These are phyloP conservation scores for Penaeus monodon DNA, from an alignment of 2,888 invertebrate species.

Conservation along the genomic window DNA sequence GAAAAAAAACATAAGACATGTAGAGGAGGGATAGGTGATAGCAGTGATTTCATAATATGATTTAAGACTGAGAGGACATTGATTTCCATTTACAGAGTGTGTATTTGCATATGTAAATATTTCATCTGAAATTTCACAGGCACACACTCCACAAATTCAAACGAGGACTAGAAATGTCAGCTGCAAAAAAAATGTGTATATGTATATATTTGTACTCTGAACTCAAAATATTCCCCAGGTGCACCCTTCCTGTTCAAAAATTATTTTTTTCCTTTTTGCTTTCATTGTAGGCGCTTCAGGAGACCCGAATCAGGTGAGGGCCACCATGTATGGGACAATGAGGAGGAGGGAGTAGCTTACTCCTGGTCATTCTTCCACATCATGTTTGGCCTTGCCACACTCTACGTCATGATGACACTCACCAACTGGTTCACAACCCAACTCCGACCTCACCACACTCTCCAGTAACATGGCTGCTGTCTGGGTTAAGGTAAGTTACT, in stretches of 20 bases:
- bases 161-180: too few relatives aligned
- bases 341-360: slow-evolving; percentile 89
- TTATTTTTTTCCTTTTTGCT: background rate
- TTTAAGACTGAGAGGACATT: too few relatives aligned
- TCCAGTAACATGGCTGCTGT: slow-evolving; percentile 92
- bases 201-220: too few relatives aligned
- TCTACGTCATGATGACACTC: slow-evolving; percentile 99
- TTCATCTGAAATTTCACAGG: too few relatives aligned
- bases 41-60: too few relatives aligned
- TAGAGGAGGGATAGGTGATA: too few relatives aligned
- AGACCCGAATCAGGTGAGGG: slow-evolving; percentile 72
- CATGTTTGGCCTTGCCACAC: slow-evolving; percentile 94
- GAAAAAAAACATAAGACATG: too few relatives aligned
- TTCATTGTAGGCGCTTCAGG: slow-evolving; percentile 66
- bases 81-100: too few relatives aligned
- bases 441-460: slow-evolving; percentile 82
- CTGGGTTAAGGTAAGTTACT: slow-evolving; percentile 86
- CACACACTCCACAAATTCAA: too few relatives aligned
- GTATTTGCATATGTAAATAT: too few relatives aligned
- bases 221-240: too few relatives aligned
- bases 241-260: background rate
- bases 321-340: slow-evolving; percentile 88
- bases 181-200: too few relatives aligned
- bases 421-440: slow-evolving; percentile 99
- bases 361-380: slow-evolving; percentile 97